Percentiles rank a stretch among this genome's conserved stretches.
phyloP scores from a whole-genome alignment of 2,888 invertebrate genomes.

The Chymomyza amoena region DNA sequence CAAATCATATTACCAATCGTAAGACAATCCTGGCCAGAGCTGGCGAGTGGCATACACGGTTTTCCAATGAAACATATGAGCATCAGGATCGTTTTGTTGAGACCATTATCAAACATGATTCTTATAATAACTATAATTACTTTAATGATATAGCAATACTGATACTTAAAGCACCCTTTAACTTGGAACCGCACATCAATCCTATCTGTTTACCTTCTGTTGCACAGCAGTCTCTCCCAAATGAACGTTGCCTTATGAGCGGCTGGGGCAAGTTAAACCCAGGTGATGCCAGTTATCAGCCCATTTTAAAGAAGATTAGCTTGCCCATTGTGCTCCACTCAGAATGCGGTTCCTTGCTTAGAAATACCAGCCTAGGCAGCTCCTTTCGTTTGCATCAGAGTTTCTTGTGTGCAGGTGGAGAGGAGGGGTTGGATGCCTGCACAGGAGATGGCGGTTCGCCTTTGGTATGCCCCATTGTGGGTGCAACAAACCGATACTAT shows the following conservation, averaged over 20 bases:
- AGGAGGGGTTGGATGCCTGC: background rate
- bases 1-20: background rate
- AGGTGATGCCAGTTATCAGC: background rate
- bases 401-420: background rate
- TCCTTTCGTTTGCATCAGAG: background rate
- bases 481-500: conserved; percentile 10
- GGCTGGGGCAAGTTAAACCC: conserved; percentile 27
- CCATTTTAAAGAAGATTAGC: background rate
- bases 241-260: conserved; percentile 13
- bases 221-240: background rate
- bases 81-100: background rate
- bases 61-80: background rate
- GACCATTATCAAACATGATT: background rate
- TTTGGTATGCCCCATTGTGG: conserved; percentile 13
- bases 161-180: conserved; percentile 11
- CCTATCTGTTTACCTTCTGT: conserved; percentile 5
- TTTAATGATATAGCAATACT: conserved; percentile 28
- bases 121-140: background rate
- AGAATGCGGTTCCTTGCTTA: background rate
- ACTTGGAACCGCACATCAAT: background rate
- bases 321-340: background rate
- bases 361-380: background rate
- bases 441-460: conserved; percentile 14
- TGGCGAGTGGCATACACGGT: background rate
- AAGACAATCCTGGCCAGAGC: background rate